Evolutionary conservation across 2,888 invertebrate genomes (phyloP).

Genomic region (Chaetogeoica ovagalla): DNA sequence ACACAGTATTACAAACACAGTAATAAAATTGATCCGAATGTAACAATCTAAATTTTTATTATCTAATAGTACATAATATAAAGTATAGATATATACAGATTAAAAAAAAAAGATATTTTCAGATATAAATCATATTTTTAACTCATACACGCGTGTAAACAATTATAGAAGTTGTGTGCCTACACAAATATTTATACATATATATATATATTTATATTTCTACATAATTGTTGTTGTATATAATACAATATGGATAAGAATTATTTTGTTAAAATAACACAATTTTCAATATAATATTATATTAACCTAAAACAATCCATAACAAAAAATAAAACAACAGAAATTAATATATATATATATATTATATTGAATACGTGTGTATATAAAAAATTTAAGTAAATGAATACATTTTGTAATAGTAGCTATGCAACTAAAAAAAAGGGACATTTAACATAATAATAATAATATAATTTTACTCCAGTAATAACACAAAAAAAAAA

Average conservation of each 20-base stretch:
- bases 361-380: conserved; percentile 15
- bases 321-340: conserved; percentile 38
- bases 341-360: conserved; percentile 27
- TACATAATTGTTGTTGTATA: conserved; percentile 21
- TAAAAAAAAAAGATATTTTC: conserved; percentile 3
- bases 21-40: not conserved
- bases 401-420: conserved; percentile 29
- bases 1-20: not conserved
- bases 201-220: conserved; percentile 18
- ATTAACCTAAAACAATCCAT: conserved; percentile 4
- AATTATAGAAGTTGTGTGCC: conserved; percentile 8
- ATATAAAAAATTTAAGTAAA: conserved; percentile 31
- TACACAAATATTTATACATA: conserved; percentile 20
- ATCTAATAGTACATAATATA: conserved; percentile 7
- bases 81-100: not conserved
- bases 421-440: conserved; percentile 21
- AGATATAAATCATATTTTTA: conserved; percentile 3
- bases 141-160: not conserved
- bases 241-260: conserved; percentile 10
- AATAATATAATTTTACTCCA: not conserved
- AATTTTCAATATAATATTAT: not conserved
- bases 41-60: conserved; percentile 35
- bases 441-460: conserved; percentile 13
- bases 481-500: conserved; percentile 25
- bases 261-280: conserved; percentile 20